Base-by-base conservation (phyloP, 1,140 invertebrate species). In the Drosophila azteca region DNA sequence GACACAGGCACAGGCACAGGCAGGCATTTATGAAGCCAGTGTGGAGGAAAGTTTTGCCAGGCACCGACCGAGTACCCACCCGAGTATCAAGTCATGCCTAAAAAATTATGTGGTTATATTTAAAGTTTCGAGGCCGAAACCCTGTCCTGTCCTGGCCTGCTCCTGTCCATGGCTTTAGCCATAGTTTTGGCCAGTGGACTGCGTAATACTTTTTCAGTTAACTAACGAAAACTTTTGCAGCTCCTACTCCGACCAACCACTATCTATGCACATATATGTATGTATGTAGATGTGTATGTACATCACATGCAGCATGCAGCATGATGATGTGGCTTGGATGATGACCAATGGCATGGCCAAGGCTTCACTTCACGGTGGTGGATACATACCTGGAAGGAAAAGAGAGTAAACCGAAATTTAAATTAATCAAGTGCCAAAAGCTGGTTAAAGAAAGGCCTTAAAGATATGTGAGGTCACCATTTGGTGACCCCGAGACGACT, bases 61-160 rank as follows among this genome's bases (percentile, higher is more conserved):
- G 39, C 35, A 31, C 31, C 29, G 8, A 35, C 29, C 29, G 31
- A 35, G 31, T 35, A 3, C 11, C 3, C 8, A 39, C 11, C 35
- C 9, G 53, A 67, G 66, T 76, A 76, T 76, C 48, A 78, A 78
- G 72, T 78, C 66, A 78, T 85, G 82, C 61, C 82, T 75, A 82
- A 85, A 87, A 85, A 82, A 85, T 87, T 87, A 87, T 85, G 82
- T 87, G 82, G 82, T 63, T 82, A 81, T 85, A 88, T 82, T 85
- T 85, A 85, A 85, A 85, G 82, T 85, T 85, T 67, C 11, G 11
- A 39, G 35, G 35, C 35, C 11, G 11, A 39, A 13, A 39, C 35
- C 35, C 35, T 39, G 61, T 55, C 31, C 60, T 57, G 58, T 64
- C 31, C 31, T 35, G 61, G 60, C 31, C 60, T 57, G 58, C 59